Percentiles rank a stretch among this genome's conserved stretches.
Conservation (phyloP, 1,140 invertebrate genomes). For the Philaenus spumarius region DNA sequence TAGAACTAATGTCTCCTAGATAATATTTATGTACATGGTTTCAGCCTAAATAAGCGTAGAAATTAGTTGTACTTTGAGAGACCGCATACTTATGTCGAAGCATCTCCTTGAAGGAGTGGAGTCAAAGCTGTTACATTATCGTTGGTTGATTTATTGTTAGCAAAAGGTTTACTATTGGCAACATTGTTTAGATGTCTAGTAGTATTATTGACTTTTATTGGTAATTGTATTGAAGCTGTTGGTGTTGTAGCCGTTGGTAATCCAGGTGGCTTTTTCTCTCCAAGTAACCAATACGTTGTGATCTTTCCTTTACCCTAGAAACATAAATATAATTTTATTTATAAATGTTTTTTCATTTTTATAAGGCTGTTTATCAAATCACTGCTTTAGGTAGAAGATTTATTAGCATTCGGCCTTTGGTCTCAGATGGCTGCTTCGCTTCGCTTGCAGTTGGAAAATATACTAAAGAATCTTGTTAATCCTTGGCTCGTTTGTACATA, state of each 20-base stretch:
- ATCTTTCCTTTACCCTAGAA: constrained; percentile 80
- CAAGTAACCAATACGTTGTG: constrained; percentile 85
- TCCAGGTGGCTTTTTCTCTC: constrained; percentile 44
- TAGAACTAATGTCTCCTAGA: no score
- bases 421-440: no score
- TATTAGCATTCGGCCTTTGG: no score
- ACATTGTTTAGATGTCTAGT: constrained; percentile 8
- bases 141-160: constrained; percentile 21
- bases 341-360: neutral
- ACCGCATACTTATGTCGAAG: neutral
- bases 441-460: no score
- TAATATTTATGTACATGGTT: no score
- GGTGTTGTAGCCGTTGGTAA: neutral
- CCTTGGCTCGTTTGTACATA: no score
- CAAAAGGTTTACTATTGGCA: constrained; percentile 21
- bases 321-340: no score
- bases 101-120: constrained; percentile 31
- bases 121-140: constrained; percentile 31
- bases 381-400: no score
- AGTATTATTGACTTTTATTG: neutral
- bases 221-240: neutral
- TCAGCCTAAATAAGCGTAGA: no score
- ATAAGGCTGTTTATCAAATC: no score
- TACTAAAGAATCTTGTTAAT: no score
- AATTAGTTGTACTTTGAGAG: no score